phyloP scores from a whole-genome alignment of 2,113 vertebrate species.

The Donacobius atricapilla region DNA sequence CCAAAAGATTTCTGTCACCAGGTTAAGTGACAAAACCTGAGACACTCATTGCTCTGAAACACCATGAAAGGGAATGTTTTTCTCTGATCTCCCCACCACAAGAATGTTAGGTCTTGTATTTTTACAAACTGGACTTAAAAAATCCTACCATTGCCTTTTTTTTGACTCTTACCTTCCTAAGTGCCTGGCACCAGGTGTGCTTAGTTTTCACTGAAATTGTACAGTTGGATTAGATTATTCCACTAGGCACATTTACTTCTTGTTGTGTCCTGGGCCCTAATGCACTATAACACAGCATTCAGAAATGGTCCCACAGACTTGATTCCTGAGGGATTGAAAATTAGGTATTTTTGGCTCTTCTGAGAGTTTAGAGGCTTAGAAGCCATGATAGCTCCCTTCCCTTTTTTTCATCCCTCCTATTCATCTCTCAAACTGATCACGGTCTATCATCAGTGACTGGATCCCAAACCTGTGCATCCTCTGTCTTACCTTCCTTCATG shows the following conservation, averaged over 20 bases:
- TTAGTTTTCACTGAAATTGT: background rate
- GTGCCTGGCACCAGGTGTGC: background rate
- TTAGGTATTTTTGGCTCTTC: background rate
- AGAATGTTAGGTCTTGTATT: background rate
- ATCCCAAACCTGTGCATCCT: background rate
- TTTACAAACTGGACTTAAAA: background rate
- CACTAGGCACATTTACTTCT: background rate
- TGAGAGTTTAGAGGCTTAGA: background rate
- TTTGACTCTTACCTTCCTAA: background rate
- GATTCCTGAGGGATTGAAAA: background rate
- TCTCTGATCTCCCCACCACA: background rate
- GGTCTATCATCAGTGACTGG: background rate
- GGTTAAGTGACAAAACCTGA: background rate
- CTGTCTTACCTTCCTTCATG: background rate
- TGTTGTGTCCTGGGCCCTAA: background rate
- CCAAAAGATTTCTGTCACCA: background rate
- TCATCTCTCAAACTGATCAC: fast-evolving
- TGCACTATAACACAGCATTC: fast-evolving
- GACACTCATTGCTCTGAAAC: background rate
- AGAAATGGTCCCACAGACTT: background rate
- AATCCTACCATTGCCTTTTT: background rate
- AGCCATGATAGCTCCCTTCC: background rate
- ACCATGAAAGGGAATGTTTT: background rate
- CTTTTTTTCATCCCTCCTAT: background rate
- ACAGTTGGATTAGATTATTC: background rate